Conservation (phyloP, 2,888 invertebrate genomes). For the Lycocerus yunnanus region DNA sequence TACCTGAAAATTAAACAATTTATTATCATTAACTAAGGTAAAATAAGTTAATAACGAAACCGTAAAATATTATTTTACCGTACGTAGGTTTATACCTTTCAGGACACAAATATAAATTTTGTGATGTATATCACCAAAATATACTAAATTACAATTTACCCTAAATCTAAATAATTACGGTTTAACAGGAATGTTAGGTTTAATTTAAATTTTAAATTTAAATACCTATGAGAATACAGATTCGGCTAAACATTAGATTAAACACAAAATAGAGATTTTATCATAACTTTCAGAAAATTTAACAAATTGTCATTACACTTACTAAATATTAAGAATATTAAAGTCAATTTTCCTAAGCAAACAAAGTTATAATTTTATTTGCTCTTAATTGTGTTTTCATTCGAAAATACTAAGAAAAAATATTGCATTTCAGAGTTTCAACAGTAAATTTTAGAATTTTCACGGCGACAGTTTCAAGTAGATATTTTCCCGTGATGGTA, state of each 20-base stretch:
- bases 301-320: background rate
- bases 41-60: background rate
- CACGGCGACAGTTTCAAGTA: background rate
- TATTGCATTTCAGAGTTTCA: background rate
- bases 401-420: background rate
- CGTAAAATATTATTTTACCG: background rate
- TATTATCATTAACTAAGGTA: too few relatives aligned
- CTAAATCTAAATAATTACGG: constrained; percentile 3
- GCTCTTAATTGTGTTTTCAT: background rate
- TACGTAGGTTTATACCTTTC: background rate
- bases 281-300: background rate
- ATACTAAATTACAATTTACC: background rate
- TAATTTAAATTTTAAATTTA: constrained; percentile 4
- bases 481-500: background rate
- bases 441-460: background rate
- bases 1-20: too few relatives aligned
- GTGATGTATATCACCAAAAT: background rate
- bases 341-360: background rate
- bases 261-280: background rate
- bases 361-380: background rate
- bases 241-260: constrained; percentile 1
- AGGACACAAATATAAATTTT: background rate
- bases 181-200: background rate
- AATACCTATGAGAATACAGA: constrained; percentile 3
- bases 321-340: background rate